These are phyloP conservation scores for Sclerodermus sp. DNA, from an alignment of 2,888 invertebrate species.

Conservation along the genomic window DNA sequence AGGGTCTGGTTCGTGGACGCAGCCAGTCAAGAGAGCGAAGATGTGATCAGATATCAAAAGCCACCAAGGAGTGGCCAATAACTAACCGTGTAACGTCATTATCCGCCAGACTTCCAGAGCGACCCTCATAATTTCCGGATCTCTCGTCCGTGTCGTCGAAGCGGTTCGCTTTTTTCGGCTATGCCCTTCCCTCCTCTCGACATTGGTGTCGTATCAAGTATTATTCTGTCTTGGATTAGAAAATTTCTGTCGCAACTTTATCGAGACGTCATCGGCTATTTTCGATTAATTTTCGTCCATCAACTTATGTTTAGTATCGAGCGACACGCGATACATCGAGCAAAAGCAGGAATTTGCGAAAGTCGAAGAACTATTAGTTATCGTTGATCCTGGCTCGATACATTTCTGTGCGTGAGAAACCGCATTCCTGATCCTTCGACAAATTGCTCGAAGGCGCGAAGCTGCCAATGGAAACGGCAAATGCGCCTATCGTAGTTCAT, in stretches of 20 bases:
- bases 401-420: too few species aligned
- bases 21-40: not conserved
- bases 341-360: too few species aligned
- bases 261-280: too few species aligned
- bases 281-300: too few species aligned
- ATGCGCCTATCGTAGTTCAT: constrained; percentile 37
- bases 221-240: too few species aligned
- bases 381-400: too few species aligned
- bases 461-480: constrained; percentile 15
- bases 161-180: not conserved
- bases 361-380: too few species aligned
- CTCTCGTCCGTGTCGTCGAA: not conserved
- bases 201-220: too few species aligned
- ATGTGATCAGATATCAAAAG: constrained; percentile 14
- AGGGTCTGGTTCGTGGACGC: not conserved
- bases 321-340: too few species aligned
- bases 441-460: constrained; percentile 22
- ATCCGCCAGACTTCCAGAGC: constrained; percentile 4
- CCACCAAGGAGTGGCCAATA: constrained; percentile 5
- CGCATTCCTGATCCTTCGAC: constrained; percentile 3
- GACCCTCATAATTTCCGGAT: constrained; percentile 3
- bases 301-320: too few species aligned
- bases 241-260: too few species aligned
- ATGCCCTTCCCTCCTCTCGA: too few species aligned
- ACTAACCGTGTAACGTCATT: constrained; percentile 9